These are phyloP conservation scores for Semotilus atromaculatus DNA, from an alignment of 2,797 vertebrate species.

Conservation along the genomic window DNA sequence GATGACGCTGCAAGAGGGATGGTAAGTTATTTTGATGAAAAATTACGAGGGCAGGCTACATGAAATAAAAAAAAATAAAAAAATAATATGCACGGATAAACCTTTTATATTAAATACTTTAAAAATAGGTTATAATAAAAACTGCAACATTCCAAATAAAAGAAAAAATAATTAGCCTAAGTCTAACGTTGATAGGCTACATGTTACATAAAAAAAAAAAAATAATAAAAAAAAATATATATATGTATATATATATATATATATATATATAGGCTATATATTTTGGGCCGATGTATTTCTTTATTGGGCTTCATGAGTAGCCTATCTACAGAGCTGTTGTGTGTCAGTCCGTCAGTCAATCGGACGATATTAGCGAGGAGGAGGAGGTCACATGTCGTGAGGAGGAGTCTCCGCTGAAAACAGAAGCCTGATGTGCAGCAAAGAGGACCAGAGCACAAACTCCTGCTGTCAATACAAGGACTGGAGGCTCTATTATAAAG, in stretches of 20 bases:
- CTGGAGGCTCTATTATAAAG: neutral
- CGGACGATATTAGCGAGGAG: neutral
- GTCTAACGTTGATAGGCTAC: no score
- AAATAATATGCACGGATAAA: neutral
- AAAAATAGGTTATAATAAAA: neutral
- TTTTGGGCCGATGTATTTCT: neutral
- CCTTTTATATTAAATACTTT: neutral
- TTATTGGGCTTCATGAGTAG: no score
- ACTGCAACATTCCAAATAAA: neutral
- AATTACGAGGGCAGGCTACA: neutral
- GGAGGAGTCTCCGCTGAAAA: constrained; percentile 28
- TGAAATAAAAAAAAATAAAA: neutral
- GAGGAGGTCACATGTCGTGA: constrained; percentile 14
- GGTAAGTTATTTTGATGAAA: neutral
- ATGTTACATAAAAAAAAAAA: no score
- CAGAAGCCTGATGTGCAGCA: neutral
- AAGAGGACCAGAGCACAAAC: constrained; percentile 1
- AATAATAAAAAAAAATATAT: no score
- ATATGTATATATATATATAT: no score
- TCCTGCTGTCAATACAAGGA: neutral
- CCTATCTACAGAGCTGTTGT: neutral
- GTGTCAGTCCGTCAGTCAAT: neutral
- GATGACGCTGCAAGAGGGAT: neutral
- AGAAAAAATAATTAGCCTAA: no score
- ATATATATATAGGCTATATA: no score